Conservation (phyloP, 92 coral and sea anemone genomes). For the Porites cylindrica region DNA sequence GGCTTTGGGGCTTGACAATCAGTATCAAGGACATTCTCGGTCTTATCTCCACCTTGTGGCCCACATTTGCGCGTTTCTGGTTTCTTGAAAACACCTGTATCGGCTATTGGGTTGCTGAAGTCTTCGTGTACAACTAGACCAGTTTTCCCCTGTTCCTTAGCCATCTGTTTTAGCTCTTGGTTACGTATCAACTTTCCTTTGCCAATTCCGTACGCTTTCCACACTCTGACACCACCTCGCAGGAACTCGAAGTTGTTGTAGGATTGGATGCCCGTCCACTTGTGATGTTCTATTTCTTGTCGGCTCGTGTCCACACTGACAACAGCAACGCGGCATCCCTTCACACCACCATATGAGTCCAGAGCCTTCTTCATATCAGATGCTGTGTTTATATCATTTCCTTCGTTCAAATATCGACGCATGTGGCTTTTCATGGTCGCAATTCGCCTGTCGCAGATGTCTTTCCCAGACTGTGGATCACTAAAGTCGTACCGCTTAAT, state of each 20-base stretch:
- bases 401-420: conserved; percentile 67
- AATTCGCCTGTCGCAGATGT: conserved; percentile 63
- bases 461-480: conserved; percentile 38
- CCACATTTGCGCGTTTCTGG: neutral
- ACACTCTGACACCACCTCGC: conserved; percentile 36
- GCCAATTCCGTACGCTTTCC: conserved; percentile 60
- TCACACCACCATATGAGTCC: conserved; percentile 70
- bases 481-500: conserved; percentile 62
- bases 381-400: conserved; percentile 64
- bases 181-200: conserved; percentile 38
- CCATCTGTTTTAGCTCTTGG: conserved; percentile 36
- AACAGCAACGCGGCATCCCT: conserved; percentile 64
- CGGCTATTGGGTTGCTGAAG: conserved; percentile 30
- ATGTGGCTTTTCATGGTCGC: conserved; percentile 72
- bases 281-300: conserved; percentile 58
- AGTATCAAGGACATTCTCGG: no score
- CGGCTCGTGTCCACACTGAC: conserved; percentile 47
- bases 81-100: conserved; percentile 40
- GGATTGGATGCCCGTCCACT: conserved; percentile 64
- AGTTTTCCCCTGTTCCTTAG: conserved; percentile 35
- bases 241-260: conserved; percentile 62
- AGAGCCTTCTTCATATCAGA: conserved; percentile 71
- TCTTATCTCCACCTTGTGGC: neutral
- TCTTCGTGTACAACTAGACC: conserved; percentile 29
- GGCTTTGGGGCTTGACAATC: no score